Conservation (phyloP, 1,140 invertebrate genomes). For the Elymnias hypermnestra region DNA sequence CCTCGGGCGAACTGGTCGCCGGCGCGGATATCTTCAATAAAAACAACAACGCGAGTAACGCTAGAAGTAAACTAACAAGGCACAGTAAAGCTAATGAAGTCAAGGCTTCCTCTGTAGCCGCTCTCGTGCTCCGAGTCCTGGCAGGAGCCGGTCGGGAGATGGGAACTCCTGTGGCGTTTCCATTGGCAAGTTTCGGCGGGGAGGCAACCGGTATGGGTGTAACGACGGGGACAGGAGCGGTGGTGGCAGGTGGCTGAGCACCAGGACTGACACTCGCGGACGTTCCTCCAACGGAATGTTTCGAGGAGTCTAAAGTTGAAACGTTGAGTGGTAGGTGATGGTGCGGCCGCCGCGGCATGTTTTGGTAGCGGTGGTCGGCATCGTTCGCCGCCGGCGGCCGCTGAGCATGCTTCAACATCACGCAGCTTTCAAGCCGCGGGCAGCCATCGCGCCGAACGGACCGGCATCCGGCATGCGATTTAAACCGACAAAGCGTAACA, state of each 20-base stretch:
- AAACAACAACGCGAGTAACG: constrained; percentile 89
- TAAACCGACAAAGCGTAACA: constrained; percentile 19
- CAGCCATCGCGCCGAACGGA: constrained; percentile 62
- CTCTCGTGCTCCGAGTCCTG: constrained; percentile 70
- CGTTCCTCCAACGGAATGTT: constrained; percentile 83
- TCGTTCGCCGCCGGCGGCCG: constrained; percentile 67
- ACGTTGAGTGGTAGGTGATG: constrained; percentile 81
- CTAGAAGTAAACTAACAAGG: constrained; percentile 87
- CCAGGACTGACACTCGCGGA: constrained; percentile 74
- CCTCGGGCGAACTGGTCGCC: constrained; percentile 81
- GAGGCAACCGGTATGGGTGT: constrained; percentile 45
- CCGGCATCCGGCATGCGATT: constrained; percentile 42
- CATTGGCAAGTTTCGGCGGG: constrained; percentile 57
- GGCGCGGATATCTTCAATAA: constrained; percentile 87
- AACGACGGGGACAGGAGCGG: constrained; percentile 40
- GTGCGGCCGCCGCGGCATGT: constrained; percentile 73
- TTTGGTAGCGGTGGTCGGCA: constrained; percentile 71
- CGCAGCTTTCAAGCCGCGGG: constrained; percentile 50
- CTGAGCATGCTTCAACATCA: constrained; percentile 74
- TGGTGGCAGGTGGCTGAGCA: constrained; percentile 45
- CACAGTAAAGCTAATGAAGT: constrained; percentile 91
- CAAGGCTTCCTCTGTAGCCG: constrained; percentile 87
- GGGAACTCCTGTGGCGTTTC: constrained; percentile 75
- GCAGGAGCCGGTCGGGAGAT: constrained; percentile 35
- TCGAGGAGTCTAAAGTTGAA: constrained; percentile 81